Evolutionary conservation across 2,113 vertebrate species (phyloP), one percentile per base, ranked within the genome.

Genomic region (Mormoops blainvillei): DNA sequence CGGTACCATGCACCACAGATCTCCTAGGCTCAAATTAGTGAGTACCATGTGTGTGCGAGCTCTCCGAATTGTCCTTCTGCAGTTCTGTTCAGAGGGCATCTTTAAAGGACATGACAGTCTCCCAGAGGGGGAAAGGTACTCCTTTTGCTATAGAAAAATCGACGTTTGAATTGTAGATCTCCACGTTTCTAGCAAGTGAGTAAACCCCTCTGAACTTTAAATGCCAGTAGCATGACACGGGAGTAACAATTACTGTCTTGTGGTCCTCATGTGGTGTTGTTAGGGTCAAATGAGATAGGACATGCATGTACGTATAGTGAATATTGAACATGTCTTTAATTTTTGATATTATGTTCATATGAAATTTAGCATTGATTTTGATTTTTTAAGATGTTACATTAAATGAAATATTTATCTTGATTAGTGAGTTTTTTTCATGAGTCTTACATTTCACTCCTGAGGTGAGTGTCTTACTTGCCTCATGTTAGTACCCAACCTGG

Each of bases 191-290:
- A 78, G 20, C 7, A 67, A 48, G 50, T 73, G 20, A 82, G 1
- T 80, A 58, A 61, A 61, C 9, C 18, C 92, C 70, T 91, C 67
- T 58, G 45, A 67, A 19, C 76, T 91, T 74, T 88, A 28, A 9
- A 36, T 63, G 63, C 2, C 20, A 20, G 5, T 33, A 16, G 6
- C 65, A 82, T 89, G 11, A 68, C 63, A n/a, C 68, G 1, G 14
- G n/a, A 65, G 26, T 12, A 50, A 48, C 0, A 54, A 31, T 54
- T 41, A 54, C n/a, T 28, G 10, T 48, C 71, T 43, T 56, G 24
- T 48, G 19, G 12, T 65, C 65, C 22, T 67, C 19, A 52, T 1
- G 5, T 77, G 36, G 41, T 48, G 20, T 24, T 56, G 2, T 10
- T 71, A 80, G 19, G 7, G 50, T 68, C 54, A 65, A 70, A 63